Evolutionary conservation across 2,797 vertebrate genomes (phyloP), one percentile per base, ranked within the genome.

Genomic region (Streptopelia turtur): DNA sequence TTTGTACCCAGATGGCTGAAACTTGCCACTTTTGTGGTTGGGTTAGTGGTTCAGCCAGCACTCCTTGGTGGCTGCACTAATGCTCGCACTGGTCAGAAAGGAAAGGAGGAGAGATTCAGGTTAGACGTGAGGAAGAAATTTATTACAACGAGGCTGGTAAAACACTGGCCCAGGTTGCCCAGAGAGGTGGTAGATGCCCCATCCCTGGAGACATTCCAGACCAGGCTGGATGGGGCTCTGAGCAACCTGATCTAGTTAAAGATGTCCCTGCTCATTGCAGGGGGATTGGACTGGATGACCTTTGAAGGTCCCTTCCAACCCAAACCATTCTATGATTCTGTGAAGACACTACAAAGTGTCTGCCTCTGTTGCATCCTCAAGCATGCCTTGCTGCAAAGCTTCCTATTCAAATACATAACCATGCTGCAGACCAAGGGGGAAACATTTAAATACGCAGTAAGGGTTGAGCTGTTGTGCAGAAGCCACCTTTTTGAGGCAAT

Each of bases 301-400:
- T 45, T 45, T 45, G 43, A 45, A 45, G 43, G 9, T 45, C 43
- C 18, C 17, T 45, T 45, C 43, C 43, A 45, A 20, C 43, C 43
- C 43, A 45, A 20, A 20, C 17, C 10, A 20, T 45, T 45, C 43
- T 45, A 14, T 45, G 43, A 45, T 20, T 45, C 43, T 45, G 43
- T 45, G 17, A 39, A 33, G 49, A 37, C 52, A 35, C 24, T 8
- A 2, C 15, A 33, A 4, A 30, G 68, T 53, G 41, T 23, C 49
- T 47, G 80, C 13, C 39, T 23, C 20, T 12, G 0, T 5, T 25
- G 49, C 1, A 1, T 4, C 11, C 35, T 33, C 47, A 55, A 21
- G 37, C 0, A 11, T 24, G 69, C 27, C 74, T 30, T 6, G 13
- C n/a, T 49, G 74, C 89, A 59, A 33, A 93, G 70, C 49, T 14